Conservation (phyloP, 1,140 invertebrate species). For the Coboldia fuscipes region DNA sequence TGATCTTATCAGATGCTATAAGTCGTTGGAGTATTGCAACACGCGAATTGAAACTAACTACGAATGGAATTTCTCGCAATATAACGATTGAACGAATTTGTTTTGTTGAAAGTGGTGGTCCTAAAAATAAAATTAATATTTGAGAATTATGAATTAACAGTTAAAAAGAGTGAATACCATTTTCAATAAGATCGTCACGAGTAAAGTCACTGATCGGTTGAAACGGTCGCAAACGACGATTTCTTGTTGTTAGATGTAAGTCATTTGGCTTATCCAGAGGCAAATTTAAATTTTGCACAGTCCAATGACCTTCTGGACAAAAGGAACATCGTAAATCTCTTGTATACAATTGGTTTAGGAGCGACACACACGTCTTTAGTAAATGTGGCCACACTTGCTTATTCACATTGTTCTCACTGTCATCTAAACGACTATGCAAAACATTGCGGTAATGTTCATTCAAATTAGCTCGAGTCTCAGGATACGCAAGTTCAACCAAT, state of each 20-base stretch:
- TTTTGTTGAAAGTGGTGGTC: constrained; percentile 67
- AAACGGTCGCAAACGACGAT: constrained; percentile 35
- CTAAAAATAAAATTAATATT: too few relatives aligned
- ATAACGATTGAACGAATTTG: constrained; percentile 75
- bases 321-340: constrained; percentile 54
- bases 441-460: constrained; percentile 20
- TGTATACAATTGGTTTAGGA: constrained; percentile 59
- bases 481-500: constrained; percentile 75
- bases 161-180: too few relatives aligned
- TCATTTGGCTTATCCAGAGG: constrained; percentile 38
- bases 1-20: constrained; percentile 18
- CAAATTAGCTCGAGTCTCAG: constrained; percentile 43
- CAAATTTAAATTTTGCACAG: constrained; percentile 41
- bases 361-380: constrained; percentile 37
- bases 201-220: constrained; percentile 34
- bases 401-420: constrained; percentile 18
- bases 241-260: constrained; percentile 30
- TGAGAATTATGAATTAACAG: too few relatives aligned
- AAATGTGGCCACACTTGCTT: constrained; percentile 31
- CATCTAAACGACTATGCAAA: constrained; percentile 12
- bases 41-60: constrained; percentile 73
- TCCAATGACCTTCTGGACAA: constrained; percentile 59
- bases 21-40: constrained; percentile 69
- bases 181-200: constrained; percentile 39
- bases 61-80: constrained; percentile 80